Base-by-base conservation (phyloP, 2,888 invertebrate genomes). In the Chloroclysta siterata region DNA sequence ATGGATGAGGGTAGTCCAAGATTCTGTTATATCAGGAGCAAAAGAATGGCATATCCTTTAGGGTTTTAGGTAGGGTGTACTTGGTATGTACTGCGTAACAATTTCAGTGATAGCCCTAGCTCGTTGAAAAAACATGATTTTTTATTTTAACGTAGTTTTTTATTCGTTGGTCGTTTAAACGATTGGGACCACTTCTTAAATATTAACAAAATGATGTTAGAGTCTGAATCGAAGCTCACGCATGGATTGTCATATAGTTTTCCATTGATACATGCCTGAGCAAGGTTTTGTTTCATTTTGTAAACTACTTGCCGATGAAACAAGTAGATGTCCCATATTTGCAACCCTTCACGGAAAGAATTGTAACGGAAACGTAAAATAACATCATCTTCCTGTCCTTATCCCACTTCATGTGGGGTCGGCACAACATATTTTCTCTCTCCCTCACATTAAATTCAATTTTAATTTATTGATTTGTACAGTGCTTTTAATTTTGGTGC, bases 401-500 rank as follows among this genome's bases (percentile, higher is more conserved):
- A 22, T 22, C 22, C 1, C 22, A 22, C 22, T 22, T 22, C 22
- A 22, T 22, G 22, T 22, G 1, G 22, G 22, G 22, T 22, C 3
- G 22, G 22, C 22, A 22, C 3, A 22, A 22, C 3, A 22, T 22
- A 22, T 22, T 22, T 22, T 22, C 3, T 22, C 22, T 22, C 2
- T 22, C 22, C 3, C 2, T 22, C 22, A 22, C 22, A 22, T 22
- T 22, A 2, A 22, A 22, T 22, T 22, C 22, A 22, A 22, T 22
- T n/a, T 22, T 22, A 22, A 22, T 22, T 22, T 22, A 33, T 33
- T 33, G 33, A 33, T 33, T 33, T 33, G 6, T 6, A 10, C 39
- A 66, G 82, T 84, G 84, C 81, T 82, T 78, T 75, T 80, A 77
- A 79, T 77, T 68, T 78, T 83, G 84, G 85, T 85, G 85, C 85